These are phyloP conservation scores for Oxyruncus cristatus DNA, from an alignment of 2,113 vertebrate species.

Conservation along the genomic window DNA sequence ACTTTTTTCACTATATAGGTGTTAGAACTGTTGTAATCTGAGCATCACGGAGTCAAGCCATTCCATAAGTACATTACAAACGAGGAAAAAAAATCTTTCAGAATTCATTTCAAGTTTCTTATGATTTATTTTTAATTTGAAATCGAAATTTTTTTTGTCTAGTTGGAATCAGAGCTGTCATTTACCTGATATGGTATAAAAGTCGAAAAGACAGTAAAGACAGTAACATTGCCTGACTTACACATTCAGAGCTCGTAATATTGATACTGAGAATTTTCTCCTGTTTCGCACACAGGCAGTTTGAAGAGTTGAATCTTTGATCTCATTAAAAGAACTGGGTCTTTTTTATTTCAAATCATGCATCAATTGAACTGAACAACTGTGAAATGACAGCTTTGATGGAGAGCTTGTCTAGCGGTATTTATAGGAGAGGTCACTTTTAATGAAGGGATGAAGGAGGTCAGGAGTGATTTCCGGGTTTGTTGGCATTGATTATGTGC, in stretches of 20 bases:
- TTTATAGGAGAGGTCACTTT: neutral
- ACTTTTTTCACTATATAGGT: neutral
- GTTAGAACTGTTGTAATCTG: neutral
- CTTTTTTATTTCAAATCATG: neutral
- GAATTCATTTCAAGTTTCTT: neutral
- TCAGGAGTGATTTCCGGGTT: neutral
- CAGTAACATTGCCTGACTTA: neutral
- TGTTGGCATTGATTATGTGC: neutral
- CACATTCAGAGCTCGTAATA: neutral
- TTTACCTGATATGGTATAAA: neutral
- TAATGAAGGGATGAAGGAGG: neutral
- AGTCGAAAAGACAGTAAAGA: neutral
- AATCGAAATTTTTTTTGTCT: neutral
- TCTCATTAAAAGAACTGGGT: neutral
- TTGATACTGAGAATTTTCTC: neutral
- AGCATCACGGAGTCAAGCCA: neutral
- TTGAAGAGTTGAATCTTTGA: neutral
- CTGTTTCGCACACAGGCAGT: neutral
- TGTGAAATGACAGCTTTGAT: neutral
- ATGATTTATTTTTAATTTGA: neutral
- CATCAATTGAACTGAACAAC: neutral
- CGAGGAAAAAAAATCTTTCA: neutral
- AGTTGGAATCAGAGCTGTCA: neutral
- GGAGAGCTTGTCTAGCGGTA: neutral
- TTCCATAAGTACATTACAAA: neutral